Evolutionary conservation across 2,888 invertebrate species (phyloP), one percentile per base, ranked within the genome.

Genomic region (Zonitis immaculata): DNA sequence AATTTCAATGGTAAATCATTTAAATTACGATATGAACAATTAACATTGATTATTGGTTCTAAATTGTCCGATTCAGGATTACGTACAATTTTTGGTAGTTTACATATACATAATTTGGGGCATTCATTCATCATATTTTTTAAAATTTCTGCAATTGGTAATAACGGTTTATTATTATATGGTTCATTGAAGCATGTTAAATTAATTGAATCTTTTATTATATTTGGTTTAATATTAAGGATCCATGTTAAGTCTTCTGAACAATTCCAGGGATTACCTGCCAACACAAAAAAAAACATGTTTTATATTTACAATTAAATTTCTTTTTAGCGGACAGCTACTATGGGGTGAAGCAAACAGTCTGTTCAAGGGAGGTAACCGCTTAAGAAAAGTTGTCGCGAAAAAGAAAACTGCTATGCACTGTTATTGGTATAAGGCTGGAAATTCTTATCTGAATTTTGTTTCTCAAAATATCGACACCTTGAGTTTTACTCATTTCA

Each of bases 221-320:
- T 77, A 9, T 69, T 78, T 53, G 77, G 77, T 12, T 76, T 74
- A 52, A 80, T 75, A 70, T 82, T 78, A 27, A 84, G 77, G 48
- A 85, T 74, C 87, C 88, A 88, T 54, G 81, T 79, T 18, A 85
- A 70, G 8, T 82, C 80, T 5, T 78, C 80, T 63, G 79, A 84
- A 66, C 81, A 91, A 73, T 82, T 84, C 86, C 85, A 84, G 68
- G 80, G 78, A 72, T 88, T 85, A 69, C 81, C 90, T 90, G 62
- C 16, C n/a, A n/a, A n/a, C n/a, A n/a, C n/a, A n/a, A n/a, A n/a
- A n/a, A n/a, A n/a, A n/a, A n/a, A n/a, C n/a, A n/a, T n/a, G n/a
- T n/a, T n/a, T n/a, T n/a, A n/a, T n/a, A n/a, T n/a, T n/a, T n/a
- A n/a, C n/a, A n/a, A n/a, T n/a, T n/a, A n/a, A n/a, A n/a, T n/a